Percentiles rank a stretch among this genome's conserved stretches.
These are phyloP conservation scores for Drosophila tripunctata DNA, from an alignment of 2,888 invertebrate species.

Conservation along the genomic window DNA sequence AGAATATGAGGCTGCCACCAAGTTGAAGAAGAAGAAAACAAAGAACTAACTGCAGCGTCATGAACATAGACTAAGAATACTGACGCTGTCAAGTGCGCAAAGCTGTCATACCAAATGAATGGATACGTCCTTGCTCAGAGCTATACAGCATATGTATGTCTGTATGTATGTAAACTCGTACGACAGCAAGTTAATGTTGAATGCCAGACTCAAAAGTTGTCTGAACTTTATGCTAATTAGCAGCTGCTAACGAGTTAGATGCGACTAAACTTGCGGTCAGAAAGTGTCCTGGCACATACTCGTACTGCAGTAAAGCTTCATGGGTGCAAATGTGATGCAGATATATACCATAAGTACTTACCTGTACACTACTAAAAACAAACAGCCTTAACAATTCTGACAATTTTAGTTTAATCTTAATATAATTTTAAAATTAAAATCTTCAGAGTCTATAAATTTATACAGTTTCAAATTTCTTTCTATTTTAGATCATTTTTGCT, in stretches of 20 bases:
- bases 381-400: too few species aligned
- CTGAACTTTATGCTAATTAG: constrained; percentile 74
- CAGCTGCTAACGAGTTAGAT: constrained; percentile 49
- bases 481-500: too few species aligned
- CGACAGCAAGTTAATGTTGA: constrained; percentile 23
- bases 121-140: constrained; percentile 17
- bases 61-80: constrained; percentile 31
- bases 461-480: too few species aligned
- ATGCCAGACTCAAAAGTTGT: constrained; percentile 38
- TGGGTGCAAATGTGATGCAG: not conserved
- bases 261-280: constrained; percentile 15
- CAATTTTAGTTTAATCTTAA: too few species aligned
- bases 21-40: not conserved
- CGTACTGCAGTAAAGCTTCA: not conserved
- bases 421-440: too few species aligned
- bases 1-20: constrained; percentile 21
- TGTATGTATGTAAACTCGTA: not conserved
- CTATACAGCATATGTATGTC: not conserved
- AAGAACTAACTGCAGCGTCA: constrained; percentile 60
- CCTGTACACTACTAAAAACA: too few species aligned
- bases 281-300: not conserved
- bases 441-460: too few species aligned
- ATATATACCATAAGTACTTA: too few species aligned
- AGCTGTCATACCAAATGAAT: constrained; percentile 40
- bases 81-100: constrained; percentile 53